Evolutionary conservation across 2,797 vertebrate genomes (phyloP).

Genomic region (Channa striata): DNA sequence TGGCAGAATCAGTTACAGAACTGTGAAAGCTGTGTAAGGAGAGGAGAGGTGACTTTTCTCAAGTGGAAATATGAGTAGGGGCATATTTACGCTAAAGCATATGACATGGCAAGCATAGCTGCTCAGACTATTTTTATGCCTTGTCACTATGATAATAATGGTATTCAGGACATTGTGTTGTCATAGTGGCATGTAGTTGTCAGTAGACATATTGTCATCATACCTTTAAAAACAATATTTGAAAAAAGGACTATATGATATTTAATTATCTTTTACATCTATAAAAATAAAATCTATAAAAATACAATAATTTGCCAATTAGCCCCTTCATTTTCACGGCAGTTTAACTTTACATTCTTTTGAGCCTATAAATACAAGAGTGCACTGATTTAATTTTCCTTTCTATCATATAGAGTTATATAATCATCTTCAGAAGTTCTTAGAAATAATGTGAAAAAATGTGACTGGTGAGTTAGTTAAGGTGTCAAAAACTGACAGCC

Average conservation of each 20-base stretch:
- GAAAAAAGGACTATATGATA: constrained; percentile 1
- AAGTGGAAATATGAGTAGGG: constrained; percentile 21
- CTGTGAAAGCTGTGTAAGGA: constrained; percentile 22
- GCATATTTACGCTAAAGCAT: constrained; percentile 20
- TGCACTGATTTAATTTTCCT: neutral
- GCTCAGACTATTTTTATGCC: constrained; percentile 60
- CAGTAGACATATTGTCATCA: constrained; percentile 25
- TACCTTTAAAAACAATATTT: constrained; percentile 39
- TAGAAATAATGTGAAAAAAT: neutral
- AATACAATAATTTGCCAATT: no score
- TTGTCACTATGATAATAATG: constrained; percentile 50
- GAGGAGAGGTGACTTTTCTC: constrained; percentile 39
- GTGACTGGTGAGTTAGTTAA: constrained; percentile 18
- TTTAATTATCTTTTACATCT: no score
- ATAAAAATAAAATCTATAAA: neutral
- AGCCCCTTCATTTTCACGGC: neutral
- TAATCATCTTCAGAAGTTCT: neutral
- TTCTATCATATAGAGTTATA: neutral
- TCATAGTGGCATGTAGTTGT: constrained; percentile 36
- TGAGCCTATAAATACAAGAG: neutral
- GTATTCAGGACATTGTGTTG: constrained; percentile 41
- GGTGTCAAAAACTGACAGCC: constrained; percentile 11
- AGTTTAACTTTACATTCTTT: neutral
- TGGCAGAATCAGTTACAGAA: constrained; percentile 58
- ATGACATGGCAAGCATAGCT: constrained; percentile 40